Base-by-base conservation (phyloP, 2,888 invertebrate genomes). In the Morpho helenor region DNA sequence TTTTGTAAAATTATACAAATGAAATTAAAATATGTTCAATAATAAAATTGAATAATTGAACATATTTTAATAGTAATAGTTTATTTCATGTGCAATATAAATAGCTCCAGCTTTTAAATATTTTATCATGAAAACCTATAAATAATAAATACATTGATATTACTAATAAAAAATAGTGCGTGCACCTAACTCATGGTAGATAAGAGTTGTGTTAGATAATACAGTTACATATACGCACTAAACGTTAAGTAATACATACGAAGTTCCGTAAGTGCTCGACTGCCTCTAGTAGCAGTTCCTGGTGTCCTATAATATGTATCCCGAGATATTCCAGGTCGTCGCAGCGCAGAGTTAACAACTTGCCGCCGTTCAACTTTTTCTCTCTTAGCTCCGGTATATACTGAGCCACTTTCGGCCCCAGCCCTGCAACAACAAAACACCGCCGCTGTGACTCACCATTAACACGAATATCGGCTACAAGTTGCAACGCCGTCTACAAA, bases 241-340 rank as follows among this genome's bases (percentile, higher is more conserved):
- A 22, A 6, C 7, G 48, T 54, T 52, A 52, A 42, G 22, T 47
- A 49, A 54, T 44, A 45, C 95, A 92, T 89, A 97, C 97, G 87
- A 98, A 96, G 86, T 97, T 96, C 69, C 96, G 91, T 50, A 99
- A 92, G 70, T 97, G 95, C 72, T 97, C 97, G 9, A 98, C 96
- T 52, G 97, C 98, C 82, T 98, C 98, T 49, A 99, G 91, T 64
- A 99, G 94, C 56, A 98, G 93, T 80, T 98, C 98, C 82, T 98
- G 98, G 80, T 98, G 98, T 8, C 98, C 98, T 64, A 99, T 93
- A 77, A 95, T 94, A 62, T 91, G 91, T 75, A 99, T 94, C 23
- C 97, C 96, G 56, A 98, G 92, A 77, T 95, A 94, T 76, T 97
- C 96, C 65, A 99, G 92, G 85, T 98, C 97, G 78, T 97, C 96